phyloP scores from a whole-genome alignment of 1,140 invertebrate genomes.

The Chlorops oryzae region DNA sequence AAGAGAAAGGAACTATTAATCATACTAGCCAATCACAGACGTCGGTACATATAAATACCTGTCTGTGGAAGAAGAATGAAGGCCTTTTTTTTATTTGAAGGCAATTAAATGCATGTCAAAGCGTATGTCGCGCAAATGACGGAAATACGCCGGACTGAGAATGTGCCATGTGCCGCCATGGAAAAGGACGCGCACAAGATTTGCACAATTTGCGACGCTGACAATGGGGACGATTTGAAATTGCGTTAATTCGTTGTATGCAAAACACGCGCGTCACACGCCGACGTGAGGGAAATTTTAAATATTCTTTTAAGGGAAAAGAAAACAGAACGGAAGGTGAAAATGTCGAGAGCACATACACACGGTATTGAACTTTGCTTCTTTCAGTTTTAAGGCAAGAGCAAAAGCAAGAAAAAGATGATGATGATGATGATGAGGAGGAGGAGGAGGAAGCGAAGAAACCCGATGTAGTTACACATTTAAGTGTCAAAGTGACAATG shows the following conservation, averaged over 20 bases:
- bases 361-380: no score
- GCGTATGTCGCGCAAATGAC: constrained; percentile 23
- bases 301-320: no score
- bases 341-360: neutral
- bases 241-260: no score
- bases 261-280: constrained; percentile 47
- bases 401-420: no score
- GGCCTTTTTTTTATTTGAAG: constrained; percentile 19
- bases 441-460: neutral
- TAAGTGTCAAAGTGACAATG: constrained; percentile 41
- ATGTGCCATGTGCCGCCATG: no score
- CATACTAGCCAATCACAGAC: no score
- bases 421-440: no score
- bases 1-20: no score
- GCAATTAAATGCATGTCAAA: constrained; percentile 48
- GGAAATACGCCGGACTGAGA: constrained; percentile 16
- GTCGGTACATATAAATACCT: no score
- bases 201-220: constrained; percentile 10
- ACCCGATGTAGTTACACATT: constrained; percentile 6
- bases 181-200: no score
- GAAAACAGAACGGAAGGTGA: constrained; percentile 14
- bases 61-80: constrained; percentile 6
- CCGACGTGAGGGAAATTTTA: constrained; percentile 47
- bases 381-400: no score
- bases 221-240: neutral